Evolutionary conservation across 1,140 invertebrate species (phyloP), one percentile per base, ranked within the genome.

Genomic region (Heliconius melpomene): DNA sequence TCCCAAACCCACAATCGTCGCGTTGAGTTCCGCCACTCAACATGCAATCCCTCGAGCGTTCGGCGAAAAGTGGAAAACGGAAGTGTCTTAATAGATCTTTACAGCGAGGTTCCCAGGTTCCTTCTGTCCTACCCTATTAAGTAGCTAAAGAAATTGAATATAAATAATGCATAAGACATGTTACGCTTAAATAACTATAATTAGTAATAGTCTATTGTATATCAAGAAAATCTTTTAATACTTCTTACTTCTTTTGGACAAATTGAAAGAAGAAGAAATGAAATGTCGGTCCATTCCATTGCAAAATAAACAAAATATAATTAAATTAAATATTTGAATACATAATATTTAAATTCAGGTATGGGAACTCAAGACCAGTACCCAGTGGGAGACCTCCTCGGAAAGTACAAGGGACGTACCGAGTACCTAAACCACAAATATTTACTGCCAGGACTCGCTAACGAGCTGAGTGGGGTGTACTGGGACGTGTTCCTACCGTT

Each of bases 401-500:
- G 98, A 8, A 99, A 99, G 94, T 96, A 97, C 75, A 96, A 97
- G 84, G 96, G 95, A 13, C 95, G 96, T 57, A 97, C 97, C 18
- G 97, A 97, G 86, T 96, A 96, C 74, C 95, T 96, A 29, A 95
- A 96, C 87, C 96, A 97, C 86, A 95, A 95, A 83, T 96, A 96
- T 82, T 95, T 97, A 46, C 91, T 97, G 75, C 95, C 95, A 0
- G 96, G 96, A 5, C 85, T 95, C 29, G 96, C 96, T 72, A 96
- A 96, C 23, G 97, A 97, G 91, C 93, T 97, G 6, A 97, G 94
- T 84, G 97, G 97, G 36, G 90, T 95, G 66, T 97, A 97, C 87
- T 97, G 97, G 96, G 98, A 99, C 91, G 95, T 96, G 6, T 98
- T 97, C 93, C 94, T 99, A 73, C 98, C 98, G 0, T 93, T 99